Conservation (phyloP, 2,888 invertebrate species). For the Nematopogon swammerdamellus region DNA sequence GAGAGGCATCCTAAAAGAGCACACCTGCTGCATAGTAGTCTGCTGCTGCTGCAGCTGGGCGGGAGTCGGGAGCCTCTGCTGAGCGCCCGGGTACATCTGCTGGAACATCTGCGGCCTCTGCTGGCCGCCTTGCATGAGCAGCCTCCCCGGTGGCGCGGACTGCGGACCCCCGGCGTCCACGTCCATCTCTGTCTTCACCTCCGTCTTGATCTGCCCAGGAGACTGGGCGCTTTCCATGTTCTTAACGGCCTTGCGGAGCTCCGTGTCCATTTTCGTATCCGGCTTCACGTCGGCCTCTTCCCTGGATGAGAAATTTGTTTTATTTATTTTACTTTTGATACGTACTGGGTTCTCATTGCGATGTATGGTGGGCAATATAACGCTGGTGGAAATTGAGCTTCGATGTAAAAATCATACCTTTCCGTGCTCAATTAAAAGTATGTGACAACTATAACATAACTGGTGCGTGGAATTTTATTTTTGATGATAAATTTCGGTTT, state of each 20-base stretch:
- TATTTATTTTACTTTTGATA: no score
- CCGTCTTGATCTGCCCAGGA: slow-evolving; percentile 23
- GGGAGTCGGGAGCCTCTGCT: slow-evolving; percentile 19
- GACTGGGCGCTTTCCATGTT: slow-evolving; percentile 23
- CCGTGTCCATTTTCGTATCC: slow-evolving; percentile 35
- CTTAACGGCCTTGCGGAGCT: slow-evolving; percentile 38
- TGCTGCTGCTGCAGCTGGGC: slow-evolving; percentile 21
- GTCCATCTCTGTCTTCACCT: slow-evolving; percentile 28
- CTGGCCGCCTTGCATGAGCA: slow-evolving; percentile 11
- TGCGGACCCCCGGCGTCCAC: slow-evolving; percentile 19
- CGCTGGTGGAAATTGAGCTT: no score
- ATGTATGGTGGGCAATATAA: no score
- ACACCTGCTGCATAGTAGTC: slow-evolving; percentile 15
- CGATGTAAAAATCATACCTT: no score
- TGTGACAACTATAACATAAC: no score
- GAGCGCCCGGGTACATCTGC: slow-evolving; percentile 23
- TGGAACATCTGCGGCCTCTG: slow-evolving; percentile 15
- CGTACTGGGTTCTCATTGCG: no score
- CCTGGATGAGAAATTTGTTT: slow-evolving; percentile 15
- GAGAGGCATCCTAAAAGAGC: no score
- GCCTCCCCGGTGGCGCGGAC: slow-evolving; percentile 19
- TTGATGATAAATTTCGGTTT: no score
- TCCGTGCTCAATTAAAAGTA: no score
- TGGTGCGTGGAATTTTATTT: no score
- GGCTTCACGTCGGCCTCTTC: slow-evolving; percentile 31